Conservation (phyloP, 2,113 vertebrate species). For the Notarius lentiginosus region DNA sequence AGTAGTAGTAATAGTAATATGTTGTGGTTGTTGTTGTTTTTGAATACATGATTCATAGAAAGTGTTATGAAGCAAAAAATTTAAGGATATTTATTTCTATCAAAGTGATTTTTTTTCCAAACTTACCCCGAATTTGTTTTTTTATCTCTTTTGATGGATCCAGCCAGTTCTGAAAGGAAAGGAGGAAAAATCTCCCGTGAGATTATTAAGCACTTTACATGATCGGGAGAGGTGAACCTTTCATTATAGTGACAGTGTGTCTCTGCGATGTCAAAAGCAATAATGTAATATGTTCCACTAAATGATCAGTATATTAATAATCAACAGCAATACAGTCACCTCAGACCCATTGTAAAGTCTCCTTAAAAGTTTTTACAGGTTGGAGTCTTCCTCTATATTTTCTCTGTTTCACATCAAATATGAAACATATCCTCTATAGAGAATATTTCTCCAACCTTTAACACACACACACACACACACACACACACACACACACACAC, state of each 20-base stretch:
- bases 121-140: slow-evolving; percentile 97
- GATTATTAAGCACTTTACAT: slow-evolving; percentile 37
- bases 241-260: slow-evolving; percentile 18
- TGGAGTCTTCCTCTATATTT: neutral
- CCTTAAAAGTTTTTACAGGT: slow-evolving; percentile 45
- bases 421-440: neutral
- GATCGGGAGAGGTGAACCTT: slow-evolving; percentile 12
- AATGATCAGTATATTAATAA: slow-evolving; percentile 48
- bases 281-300: slow-evolving; percentile 52
- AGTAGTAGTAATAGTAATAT: neutral
- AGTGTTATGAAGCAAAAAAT: neutral
- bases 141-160: slow-evolving; percentile 99
- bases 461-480: neutral
- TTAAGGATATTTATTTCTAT: no score
- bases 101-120: neutral
- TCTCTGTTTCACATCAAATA: neutral
- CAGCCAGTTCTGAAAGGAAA: slow-evolving; percentile 83
- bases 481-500: neutral
- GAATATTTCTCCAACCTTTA: neutral
- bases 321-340: slow-evolving; percentile 56
- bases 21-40: neutral
- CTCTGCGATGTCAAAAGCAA: slow-evolving; percentile 40
- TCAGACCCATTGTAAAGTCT: slow-evolving; percentile 58
- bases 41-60: neutral
- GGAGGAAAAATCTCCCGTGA: slow-evolving; percentile 51